Evolutionary conservation across 2,888 invertebrate genomes (phyloP).

Genomic region (Tipula helvola): DNA sequence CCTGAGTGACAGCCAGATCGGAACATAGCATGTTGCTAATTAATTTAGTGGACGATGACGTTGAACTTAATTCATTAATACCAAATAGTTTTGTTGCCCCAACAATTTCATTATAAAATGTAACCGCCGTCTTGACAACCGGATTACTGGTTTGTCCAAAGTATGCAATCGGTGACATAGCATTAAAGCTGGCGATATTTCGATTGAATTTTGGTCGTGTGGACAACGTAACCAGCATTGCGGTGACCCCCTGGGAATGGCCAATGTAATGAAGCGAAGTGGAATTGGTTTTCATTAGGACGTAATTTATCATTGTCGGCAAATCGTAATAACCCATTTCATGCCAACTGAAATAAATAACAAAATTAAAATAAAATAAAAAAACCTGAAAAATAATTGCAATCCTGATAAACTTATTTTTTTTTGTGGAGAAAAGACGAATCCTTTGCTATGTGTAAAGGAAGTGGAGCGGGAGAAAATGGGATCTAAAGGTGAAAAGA

Average conservation of each 20-base stretch:
- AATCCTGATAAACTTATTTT: not conserved
- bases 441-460: not conserved
- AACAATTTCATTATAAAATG: not conserved
- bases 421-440: not conserved
- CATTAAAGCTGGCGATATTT: not conserved
- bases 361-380: too few species aligned
- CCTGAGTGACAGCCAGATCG: constrained; percentile 33
- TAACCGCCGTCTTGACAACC: not conserved
- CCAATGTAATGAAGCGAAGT: constrained; percentile 61
- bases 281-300: constrained; percentile 44
- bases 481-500: not conserved
- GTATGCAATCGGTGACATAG: not conserved
- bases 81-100: not conserved
- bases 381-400: not conserved
- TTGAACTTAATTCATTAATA: not conserved
- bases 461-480: not conserved
- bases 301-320: constrained; percentile 69
- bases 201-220: not conserved
- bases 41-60: not conserved
- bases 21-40: constrained; percentile 29
- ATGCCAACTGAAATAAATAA: constrained; percentile 46
- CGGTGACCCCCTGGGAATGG: constrained; percentile 50
- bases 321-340: constrained; percentile 65
- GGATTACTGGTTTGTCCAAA: not conserved
- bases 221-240: not conserved